phyloP scores from a whole-genome alignment of 2,888 invertebrate genomes.

The Cryptocephalus moraei region DNA sequence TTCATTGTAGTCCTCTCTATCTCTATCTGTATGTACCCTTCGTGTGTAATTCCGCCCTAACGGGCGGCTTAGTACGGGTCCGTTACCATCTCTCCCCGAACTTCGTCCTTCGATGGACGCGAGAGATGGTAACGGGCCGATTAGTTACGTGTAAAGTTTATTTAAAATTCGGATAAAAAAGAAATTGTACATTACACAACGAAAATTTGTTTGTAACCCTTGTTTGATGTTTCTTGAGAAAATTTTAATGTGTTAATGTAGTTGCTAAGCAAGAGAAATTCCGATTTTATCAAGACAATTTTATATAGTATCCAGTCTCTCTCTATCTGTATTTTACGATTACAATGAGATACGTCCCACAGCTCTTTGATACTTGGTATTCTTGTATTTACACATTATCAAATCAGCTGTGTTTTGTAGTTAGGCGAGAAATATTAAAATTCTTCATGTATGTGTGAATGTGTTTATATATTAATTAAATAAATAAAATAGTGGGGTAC shows the following conservation, averaged over 20 bases:
- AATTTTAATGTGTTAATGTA: slow-evolving; percentile 16
- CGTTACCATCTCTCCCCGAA: too few species aligned
- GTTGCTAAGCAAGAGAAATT: slow-evolving; percentile 20
- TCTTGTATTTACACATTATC: slow-evolving; percentile 30
- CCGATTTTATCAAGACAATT: slow-evolving; percentile 20
- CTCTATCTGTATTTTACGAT: too few species aligned
- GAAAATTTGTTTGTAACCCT: slow-evolving; percentile 23
- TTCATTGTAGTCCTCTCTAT: too few species aligned
- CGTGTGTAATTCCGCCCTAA: too few species aligned
- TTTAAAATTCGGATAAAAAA: slow-evolving; percentile 8
- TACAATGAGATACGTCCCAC: slow-evolving; percentile 13
- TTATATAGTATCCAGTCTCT: slow-evolving; percentile 25
- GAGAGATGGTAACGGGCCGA: too few species aligned
- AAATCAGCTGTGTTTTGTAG: slow-evolving; percentile 34
- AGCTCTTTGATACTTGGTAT: slow-evolving; percentile 33
- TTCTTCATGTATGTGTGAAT: slow-evolving; percentile 38
- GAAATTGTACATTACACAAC: slow-evolving; percentile 33
- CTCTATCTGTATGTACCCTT: too few species aligned
- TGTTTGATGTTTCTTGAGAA: slow-evolving; percentile 12
- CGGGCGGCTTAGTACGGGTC: too few species aligned
- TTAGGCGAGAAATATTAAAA: slow-evolving; percentile 20
- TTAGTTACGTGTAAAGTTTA: too few species aligned
- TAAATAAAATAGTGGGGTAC: too few species aligned
- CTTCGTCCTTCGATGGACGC: too few species aligned
- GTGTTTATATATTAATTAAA: slow-evolving; percentile 30